Percentiles rank a stretch among this genome's conserved stretches.
phyloP scores from a whole-genome alignment of 2,888 invertebrate genomes.

The Amphimallon solstitiale region DNA sequence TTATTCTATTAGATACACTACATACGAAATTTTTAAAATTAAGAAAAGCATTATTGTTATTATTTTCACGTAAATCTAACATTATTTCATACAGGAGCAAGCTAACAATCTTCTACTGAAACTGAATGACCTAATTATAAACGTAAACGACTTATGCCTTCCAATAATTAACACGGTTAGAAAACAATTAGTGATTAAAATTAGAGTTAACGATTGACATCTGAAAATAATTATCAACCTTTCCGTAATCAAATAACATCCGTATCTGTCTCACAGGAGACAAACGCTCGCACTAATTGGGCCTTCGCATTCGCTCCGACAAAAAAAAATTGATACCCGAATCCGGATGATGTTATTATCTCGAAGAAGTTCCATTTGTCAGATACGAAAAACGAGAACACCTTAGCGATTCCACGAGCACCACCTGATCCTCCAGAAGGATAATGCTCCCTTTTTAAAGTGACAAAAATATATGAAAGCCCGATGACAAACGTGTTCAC shows the following conservation, averaged over 20 bases:
- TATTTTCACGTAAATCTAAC: too few species aligned
- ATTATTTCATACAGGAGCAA: too few species aligned
- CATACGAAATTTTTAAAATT: too few species aligned
- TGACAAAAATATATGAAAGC: slow-evolving; percentile 32
- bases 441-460: slow-evolving; percentile 33
- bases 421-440: slow-evolving; percentile 32
- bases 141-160: too few species aligned
- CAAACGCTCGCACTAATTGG: slow-evolving; percentile 27
- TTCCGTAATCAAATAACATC: not conserved
- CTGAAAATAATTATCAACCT: slow-evolving; percentile 12
- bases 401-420: slow-evolving; percentile 18
- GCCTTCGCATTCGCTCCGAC: not conserved
- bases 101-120: too few species aligned
- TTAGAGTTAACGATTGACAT: slow-evolving; percentile 8
- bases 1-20: too few species aligned
- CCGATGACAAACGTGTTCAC: slow-evolving; percentile 25
- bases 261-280: not conserved
- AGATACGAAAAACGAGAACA: slow-evolving; percentile 32
- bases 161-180: too few species aligned
- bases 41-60: too few species aligned
- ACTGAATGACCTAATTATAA: too few species aligned
- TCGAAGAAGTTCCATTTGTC: slow-evolving; percentile 41
- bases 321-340: slow-evolving; percentile 44
- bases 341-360: slow-evolving; percentile 43
- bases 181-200: too few species aligned